A percentile compares a stretch with the other conserved stretches of the same genome.
Evolutionary conservation across 2,797 vertebrate genomes (phyloP).

Genomic region (Bradypodion ventrale): DNA sequence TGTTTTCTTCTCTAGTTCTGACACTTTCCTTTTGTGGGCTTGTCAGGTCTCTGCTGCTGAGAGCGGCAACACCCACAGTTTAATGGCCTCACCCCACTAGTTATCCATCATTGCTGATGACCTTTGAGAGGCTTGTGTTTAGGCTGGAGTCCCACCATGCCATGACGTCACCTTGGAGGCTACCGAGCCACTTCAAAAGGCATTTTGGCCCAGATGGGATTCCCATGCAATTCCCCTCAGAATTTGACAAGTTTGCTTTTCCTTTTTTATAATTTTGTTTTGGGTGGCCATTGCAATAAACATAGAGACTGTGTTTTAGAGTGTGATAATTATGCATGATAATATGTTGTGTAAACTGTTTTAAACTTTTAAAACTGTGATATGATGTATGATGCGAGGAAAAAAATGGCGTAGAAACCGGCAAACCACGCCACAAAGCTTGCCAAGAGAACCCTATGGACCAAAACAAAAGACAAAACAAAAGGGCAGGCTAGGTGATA

Average conservation of each 20-base stretch:
- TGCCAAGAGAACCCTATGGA: too few species aligned
- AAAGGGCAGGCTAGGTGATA: too few species aligned
- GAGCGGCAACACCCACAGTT: slow-evolving; percentile 24
- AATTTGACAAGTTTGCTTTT: slow-evolving; percentile 25
- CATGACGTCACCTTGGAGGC: slow-evolving; percentile 4
- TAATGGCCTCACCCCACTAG: slow-evolving; percentile 17
- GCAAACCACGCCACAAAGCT: too few species aligned
- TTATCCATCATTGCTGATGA: slow-evolving; percentile 39
- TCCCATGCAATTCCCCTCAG: background rate
- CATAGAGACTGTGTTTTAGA: too few species aligned
- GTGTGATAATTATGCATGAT: too few species aligned
- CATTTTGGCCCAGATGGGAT: background rate
- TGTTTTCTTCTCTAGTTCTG: slow-evolving; percentile 49
- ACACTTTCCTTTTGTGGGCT: slow-evolving; percentile 42
- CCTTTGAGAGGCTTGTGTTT: slow-evolving; percentile 41
- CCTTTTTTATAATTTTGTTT: too few species aligned
- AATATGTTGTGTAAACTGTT: too few species aligned
- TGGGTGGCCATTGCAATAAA: slow-evolving; percentile 15
- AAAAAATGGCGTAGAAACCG: too few species aligned
- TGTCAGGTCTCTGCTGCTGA: slow-evolving; percentile 25
- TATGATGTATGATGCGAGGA: too few species aligned
- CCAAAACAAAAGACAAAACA: too few species aligned
- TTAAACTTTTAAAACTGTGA: too few species aligned
- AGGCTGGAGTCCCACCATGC: slow-evolving; percentile 5
- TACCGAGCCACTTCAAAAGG: background rate